Conservation (phyloP, 2,888 invertebrate species). For the Polydrusus cervinus region DNA sequence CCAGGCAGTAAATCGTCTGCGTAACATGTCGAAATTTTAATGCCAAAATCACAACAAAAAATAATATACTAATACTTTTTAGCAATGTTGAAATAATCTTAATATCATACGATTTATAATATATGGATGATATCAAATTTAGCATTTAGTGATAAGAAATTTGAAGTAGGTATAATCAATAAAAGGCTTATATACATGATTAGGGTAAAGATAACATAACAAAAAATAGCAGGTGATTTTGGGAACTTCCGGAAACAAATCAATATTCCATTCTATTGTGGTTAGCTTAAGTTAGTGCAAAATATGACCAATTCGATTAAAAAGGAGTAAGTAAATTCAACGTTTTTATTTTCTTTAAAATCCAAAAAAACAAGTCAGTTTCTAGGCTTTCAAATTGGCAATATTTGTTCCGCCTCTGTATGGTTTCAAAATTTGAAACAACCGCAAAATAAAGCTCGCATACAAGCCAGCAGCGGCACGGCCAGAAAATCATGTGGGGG, state of each 20-base stretch:
- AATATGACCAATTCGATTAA: neutral
- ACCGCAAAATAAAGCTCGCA: too few relatives aligned
- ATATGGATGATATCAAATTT: neutral
- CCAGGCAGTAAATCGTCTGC: neutral
- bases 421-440: too few relatives aligned
- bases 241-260: slow-evolving; percentile 4
- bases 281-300: neutral
- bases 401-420: too few relatives aligned
- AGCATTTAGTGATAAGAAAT: neutral
- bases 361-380: too few relatives aligned
- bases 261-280: neutral
- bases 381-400: too few relatives aligned
- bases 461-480: too few relatives aligned
- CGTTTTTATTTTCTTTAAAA: too few relatives aligned
- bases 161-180: slow-evolving; percentile 25
- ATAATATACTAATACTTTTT: neutral
- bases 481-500: too few relatives aligned
- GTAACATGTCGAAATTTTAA: neutral
- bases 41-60: slow-evolving; percentile 3
- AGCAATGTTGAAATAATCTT: neutral
- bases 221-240: slow-evolving; percentile 1
- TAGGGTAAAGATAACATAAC: neutral
- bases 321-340: neutral
- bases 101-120: neutral
- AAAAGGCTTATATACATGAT: neutral